Evolutionary conservation across 2,797 vertebrate genomes (phyloP), one percentile per base, ranked within the genome.

Genomic region (Scomberomorus guttatus): DNA sequence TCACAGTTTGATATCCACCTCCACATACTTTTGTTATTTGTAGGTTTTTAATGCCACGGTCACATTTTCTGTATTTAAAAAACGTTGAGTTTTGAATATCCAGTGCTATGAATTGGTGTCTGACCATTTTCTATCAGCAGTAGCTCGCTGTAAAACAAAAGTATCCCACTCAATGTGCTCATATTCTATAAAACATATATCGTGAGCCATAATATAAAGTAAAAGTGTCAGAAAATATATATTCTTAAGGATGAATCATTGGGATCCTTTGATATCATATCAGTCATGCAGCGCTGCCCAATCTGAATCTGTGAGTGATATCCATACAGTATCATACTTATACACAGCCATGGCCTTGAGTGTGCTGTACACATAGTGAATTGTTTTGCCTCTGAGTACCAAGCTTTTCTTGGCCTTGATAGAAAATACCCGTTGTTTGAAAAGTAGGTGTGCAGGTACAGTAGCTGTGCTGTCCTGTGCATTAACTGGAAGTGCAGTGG

Each of bases 351-450:
- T 44, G 71, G 85, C 87, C 87, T 85, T 85, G 83, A 74, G 80
- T 75, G 57, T 50, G 76, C 63, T 64, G 51, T 34, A 34, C 81
- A 67, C 20, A 20, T 29, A 52, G 67, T 51, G 76, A 88, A 79
- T 82, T 85, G 77, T 89, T 80, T 87, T 88, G 63, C 72, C 65
- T 69, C 60, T 3, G 69, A 58, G 51, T 85, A 85, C 22, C 68
- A 39, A 77, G 55, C 32, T 87, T 78, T 77, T 68, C 55, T 67
- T 72, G 87, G 86, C 87, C 84, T 90, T 91, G 89, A 82, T 55
- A 61, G 71, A 80, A 88, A 83, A 76, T 72, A 84, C 75, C 58
- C 62, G 65, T 73, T 86, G 51, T 87, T 89, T 55, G 67, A 77
- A 74, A 71, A 60, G 82, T 51, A 46, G 71, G 44, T 70, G 65